phyloP scores from a whole-genome alignment of 1,140 invertebrate species.

The Eurytemora carolleeae region DNA sequence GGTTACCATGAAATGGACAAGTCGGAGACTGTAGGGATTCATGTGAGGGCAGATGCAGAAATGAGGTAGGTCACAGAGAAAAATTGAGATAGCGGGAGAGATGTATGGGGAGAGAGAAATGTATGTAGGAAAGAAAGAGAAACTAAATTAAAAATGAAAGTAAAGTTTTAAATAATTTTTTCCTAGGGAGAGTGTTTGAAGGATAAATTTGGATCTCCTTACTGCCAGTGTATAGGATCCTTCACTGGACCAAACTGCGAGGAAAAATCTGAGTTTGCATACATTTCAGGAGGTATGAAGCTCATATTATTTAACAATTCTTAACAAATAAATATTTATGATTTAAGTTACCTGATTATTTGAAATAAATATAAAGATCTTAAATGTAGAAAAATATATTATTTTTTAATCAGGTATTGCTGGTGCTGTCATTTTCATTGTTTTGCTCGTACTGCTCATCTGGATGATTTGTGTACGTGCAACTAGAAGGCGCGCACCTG shows the following conservation, averaged over 20 bases:
- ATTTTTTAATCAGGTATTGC: slow-evolving; percentile 36
- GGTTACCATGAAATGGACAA: no score
- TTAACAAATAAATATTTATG: neutral
- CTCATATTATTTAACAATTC: neutral
- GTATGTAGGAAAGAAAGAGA: no score
- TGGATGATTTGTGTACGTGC: slow-evolving; percentile 86
- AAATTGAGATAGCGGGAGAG: no score
- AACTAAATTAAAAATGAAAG: no score
- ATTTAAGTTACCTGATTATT: no score
- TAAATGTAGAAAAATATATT: no score
- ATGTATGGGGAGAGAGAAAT: no score
- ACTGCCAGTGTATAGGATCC: slow-evolving; percentile 67
- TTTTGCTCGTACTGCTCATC: slow-evolving; percentile 70
- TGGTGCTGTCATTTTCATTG: slow-evolving; percentile 69
- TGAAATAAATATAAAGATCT: no score
- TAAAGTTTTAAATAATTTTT: no score
- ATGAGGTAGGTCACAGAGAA: no score
- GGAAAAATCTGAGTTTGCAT: slow-evolving; percentile 80
- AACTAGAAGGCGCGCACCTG: slow-evolving; percentile 11
- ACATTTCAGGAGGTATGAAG: slow-evolving; percentile 55
- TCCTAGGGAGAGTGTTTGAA: neutral
- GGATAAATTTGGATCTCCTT: slow-evolving; percentile 32
- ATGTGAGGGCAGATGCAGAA: no score
- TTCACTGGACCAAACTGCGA: slow-evolving; percentile 75
- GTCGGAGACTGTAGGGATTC: no score